phyloP scores from a whole-genome alignment of 2,797 vertebrate genomes.

The Lacerta bilineata region DNA sequence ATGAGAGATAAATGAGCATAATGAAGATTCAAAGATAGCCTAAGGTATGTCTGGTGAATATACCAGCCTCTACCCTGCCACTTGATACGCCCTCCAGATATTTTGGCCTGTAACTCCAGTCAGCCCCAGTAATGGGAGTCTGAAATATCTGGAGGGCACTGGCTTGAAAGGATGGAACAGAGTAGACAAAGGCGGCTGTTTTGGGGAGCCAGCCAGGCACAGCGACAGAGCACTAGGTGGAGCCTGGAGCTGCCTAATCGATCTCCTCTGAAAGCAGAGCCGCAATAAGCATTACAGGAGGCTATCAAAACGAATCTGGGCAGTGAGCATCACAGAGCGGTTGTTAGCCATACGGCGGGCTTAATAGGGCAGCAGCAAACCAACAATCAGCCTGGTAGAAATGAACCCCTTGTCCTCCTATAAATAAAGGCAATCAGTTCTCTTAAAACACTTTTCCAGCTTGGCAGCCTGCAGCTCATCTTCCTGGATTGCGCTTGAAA shows the following conservation, averaged over 20 bases:
- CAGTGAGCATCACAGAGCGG: conserved; percentile 40
- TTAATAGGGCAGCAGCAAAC: conserved; percentile 39
- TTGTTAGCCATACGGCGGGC: conserved; percentile 48
- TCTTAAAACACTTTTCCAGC: conserved; percentile 19
- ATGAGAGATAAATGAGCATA: neutral
- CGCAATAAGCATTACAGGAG: conserved; percentile 47
- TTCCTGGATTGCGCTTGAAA: conserved; percentile 40
- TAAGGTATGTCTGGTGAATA: neutral
- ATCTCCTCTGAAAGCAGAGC: conserved; percentile 13
- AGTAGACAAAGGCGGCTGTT: neutral
- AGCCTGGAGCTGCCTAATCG: conserved; percentile 43
- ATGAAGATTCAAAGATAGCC: no score
- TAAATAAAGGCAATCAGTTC: conserved; percentile 47
- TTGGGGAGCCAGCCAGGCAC: neutral
- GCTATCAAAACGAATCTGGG: conserved; percentile 55
- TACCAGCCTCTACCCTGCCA: no score
- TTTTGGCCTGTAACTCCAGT: no score
- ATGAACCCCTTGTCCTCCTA: conserved; percentile 51
- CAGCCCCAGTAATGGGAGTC: no score
- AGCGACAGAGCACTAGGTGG: conserved; percentile 58
- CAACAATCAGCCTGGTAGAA: conserved; percentile 40
- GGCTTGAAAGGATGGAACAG: no score
- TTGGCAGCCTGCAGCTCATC: conserved; percentile 31
- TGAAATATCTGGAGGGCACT: no score
- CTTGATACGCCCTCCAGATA: neutral